Percentiles rank a stretch among this genome's conserved stretches.
These are phyloP conservation scores for Ptychochromis oligacanthus DNA, from an alignment of 2,113 vertebrate species.

Conservation along the genomic window DNA sequence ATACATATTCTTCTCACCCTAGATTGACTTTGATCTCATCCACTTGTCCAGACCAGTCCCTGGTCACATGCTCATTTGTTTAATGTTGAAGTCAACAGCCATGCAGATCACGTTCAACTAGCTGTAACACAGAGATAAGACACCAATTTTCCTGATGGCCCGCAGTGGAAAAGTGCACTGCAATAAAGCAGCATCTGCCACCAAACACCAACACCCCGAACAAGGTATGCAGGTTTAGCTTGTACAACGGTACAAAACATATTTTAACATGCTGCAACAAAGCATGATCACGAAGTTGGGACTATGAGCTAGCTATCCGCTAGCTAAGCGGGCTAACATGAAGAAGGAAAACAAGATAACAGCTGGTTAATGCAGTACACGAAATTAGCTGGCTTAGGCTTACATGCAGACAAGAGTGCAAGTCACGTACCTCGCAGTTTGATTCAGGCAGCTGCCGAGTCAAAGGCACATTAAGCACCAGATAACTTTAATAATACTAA, in stretches of 20 bases:
- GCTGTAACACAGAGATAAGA: constrained; percentile 49
- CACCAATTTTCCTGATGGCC: constrained; percentile 12
- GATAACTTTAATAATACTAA: not conserved
- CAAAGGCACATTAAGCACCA: not conserved
- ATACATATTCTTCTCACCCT: constrained; percentile 52
- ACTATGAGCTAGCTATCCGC: not conserved
- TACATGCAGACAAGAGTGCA: not conserved
- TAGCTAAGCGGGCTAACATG: constrained; percentile 17
- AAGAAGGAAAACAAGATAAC: constrained; percentile 24
- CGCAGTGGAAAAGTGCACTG: not conserved
- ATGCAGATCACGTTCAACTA: constrained; percentile 42
- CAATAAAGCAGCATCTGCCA: not conserved
- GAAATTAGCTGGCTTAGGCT: not conserved
- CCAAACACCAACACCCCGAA: no score
- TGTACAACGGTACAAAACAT: not conserved
- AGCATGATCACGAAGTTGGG: no score
- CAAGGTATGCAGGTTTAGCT: not conserved
- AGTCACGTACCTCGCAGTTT: constrained; percentile 35
- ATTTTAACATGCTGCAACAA: not conserved
- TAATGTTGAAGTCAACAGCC: constrained; percentile 41
- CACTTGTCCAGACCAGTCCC: constrained; percentile 50
- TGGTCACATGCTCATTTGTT: constrained; percentile 73
- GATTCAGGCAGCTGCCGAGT: not conserved
- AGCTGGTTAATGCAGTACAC: constrained; percentile 1
- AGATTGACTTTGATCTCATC: constrained; percentile 46